phyloP scores from a whole-genome alignment of 2,113 vertebrate genomes.

The Tachysurus fulvidraco region DNA sequence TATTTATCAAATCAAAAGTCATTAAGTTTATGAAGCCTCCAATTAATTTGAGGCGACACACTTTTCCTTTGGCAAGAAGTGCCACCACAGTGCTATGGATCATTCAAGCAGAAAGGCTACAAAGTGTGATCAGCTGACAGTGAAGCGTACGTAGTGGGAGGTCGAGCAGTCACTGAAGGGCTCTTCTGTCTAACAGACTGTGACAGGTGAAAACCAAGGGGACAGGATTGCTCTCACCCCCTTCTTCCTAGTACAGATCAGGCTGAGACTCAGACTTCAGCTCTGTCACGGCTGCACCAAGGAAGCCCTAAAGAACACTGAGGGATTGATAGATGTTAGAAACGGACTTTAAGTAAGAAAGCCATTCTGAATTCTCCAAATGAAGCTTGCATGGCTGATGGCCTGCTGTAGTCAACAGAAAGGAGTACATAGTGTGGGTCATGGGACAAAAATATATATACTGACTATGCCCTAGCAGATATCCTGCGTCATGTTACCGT shows the following conservation, averaged over 20 bases:
- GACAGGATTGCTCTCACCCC: slow-evolving; percentile 36
- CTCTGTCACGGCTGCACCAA: background rate
- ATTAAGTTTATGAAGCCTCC: background rate
- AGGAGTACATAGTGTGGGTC: background rate
- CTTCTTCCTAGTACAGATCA: slow-evolving; percentile 19
- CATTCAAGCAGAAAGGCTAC: slow-evolving; percentile 37
- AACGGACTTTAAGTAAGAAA: slow-evolving; percentile 21
- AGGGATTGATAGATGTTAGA: slow-evolving; percentile 30
- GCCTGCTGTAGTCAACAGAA: background rate
- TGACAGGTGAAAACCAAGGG: slow-evolving; percentile 53
- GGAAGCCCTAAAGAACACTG: background rate
- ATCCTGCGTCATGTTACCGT: too few relatives aligned
- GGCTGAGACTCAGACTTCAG: background rate
- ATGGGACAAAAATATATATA: background rate
- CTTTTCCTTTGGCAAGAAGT: slow-evolving; percentile 21
- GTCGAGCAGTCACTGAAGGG: slow-evolving; percentile 42
- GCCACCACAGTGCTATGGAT: slow-evolving; percentile 31
- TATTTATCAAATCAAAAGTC: slow-evolving; percentile 4
- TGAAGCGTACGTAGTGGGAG: slow-evolving; percentile 41
- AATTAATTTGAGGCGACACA: slow-evolving; percentile 15
- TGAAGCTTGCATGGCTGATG: background rate
- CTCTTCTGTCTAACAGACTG: slow-evolving; percentile 45
- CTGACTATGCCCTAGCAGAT: too few relatives aligned
- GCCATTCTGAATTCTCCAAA: background rate
- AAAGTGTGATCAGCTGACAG: slow-evolving; percentile 45